Conservation (phyloP, 2,113 vertebrate genomes). For the Cettia cetti region DNA sequence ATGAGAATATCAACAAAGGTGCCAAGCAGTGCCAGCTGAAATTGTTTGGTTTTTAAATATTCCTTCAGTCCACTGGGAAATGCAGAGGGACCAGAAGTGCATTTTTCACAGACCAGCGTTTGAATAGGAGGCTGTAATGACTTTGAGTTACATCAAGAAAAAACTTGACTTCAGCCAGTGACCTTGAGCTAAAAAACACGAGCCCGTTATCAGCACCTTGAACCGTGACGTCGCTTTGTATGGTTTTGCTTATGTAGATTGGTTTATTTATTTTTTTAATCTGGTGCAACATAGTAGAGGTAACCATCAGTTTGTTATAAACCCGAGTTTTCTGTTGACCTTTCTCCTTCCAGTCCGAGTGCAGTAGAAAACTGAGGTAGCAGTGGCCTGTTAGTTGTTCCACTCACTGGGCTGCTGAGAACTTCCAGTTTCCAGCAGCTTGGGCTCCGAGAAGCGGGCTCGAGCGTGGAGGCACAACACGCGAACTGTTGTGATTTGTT, state of each 20-base stretch:
- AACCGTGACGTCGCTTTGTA: background rate
- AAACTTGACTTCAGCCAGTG: background rate
- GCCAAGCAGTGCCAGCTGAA: background rate
- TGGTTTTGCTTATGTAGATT: conserved; percentile 47
- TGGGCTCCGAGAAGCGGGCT: background rate
- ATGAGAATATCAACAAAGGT: background rate
- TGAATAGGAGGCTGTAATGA: conserved; percentile 14
- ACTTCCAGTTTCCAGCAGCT: conserved; percentile 13
- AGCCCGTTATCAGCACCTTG: background rate
- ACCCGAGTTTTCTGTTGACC: background rate
- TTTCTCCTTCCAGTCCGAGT: background rate
- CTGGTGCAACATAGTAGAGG: conserved; percentile 14
- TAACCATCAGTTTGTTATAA: conserved; percentile 15
- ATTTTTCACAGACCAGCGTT: background rate
- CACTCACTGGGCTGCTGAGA: background rate
- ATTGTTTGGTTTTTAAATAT: background rate
- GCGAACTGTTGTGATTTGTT: conserved; percentile 75
- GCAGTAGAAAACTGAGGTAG: background rate
- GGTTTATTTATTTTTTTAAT: conserved; percentile 56
- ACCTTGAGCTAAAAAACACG: conserved; percentile 41
- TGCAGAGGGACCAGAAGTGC: background rate
- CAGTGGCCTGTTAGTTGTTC: conserved; percentile 7
- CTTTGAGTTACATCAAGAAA: conserved; percentile 38
- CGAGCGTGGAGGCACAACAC: conserved; percentile 50
- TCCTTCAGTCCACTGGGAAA: background rate